These are phyloP conservation scores for Colius striatus DNA, from an alignment of 2,113 vertebrate species.

Conservation along the genomic window DNA sequence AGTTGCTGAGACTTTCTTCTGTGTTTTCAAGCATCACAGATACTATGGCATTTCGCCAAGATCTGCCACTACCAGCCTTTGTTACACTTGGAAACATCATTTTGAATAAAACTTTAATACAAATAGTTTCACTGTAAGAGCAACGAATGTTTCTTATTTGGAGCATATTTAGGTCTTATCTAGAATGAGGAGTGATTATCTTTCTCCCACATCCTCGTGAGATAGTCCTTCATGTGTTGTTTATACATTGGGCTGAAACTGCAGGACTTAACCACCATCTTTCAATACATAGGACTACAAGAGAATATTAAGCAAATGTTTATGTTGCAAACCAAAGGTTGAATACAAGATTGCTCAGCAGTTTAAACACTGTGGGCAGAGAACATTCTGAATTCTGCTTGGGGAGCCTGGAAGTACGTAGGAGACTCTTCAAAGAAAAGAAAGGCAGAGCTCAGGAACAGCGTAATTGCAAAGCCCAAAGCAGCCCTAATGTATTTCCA, in stretches of 20 bases:
- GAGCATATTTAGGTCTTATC: not conserved
- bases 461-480: not conserved
- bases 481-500: not conserved
- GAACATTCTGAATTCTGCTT: not conserved
- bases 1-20: not conserved
- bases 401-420: not conserved
- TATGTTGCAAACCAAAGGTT: not conserved
- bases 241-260: not conserved
- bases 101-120: not conserved
- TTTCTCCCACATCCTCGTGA: not conserved
- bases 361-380: not conserved
- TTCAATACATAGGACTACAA: not conserved
- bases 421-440: not conserved
- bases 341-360: not conserved
- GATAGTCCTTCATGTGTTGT: rapidly evolving
- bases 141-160: not conserved
- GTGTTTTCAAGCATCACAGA: not conserved
- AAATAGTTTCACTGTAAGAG: not conserved
- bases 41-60: not conserved
- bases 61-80: not conserved
- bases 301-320: not conserved
- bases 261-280: not conserved
- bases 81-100: not conserved
- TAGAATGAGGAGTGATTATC: not conserved
- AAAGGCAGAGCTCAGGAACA: not conserved